These are phyloP conservation scores for human (Homo sapiens) DNA, from an alignment of 2,113 vertebrate genomes.

Conservation along the genomic window DNA sequence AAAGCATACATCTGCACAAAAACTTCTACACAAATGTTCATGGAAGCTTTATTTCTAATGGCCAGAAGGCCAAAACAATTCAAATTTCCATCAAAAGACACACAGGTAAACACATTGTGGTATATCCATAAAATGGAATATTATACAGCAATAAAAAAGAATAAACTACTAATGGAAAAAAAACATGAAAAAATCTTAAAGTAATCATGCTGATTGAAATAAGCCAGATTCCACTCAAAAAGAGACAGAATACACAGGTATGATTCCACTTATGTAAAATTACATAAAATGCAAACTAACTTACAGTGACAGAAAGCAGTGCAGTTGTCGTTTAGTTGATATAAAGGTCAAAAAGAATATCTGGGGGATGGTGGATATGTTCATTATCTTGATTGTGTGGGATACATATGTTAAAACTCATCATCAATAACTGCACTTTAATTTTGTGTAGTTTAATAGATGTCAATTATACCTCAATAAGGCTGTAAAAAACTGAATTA, in stretches of 20 bases:
- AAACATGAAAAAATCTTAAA: neutral
- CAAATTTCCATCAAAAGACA: neutral
- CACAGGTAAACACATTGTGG: neutral
- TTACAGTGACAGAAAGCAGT: neutral
- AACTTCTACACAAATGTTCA: neutral
- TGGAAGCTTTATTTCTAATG: neutral
- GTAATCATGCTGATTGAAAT: neutral
- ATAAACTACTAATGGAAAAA: neutral
- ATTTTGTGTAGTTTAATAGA: neutral
- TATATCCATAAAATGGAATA: neutral
- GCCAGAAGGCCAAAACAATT: neutral
- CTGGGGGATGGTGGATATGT: neutral
- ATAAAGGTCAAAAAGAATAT: neutral
- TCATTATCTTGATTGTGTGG: neutral
- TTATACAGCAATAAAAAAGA: neutral
- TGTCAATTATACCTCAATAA: neutral
- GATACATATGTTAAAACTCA: neutral
- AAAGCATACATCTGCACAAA: neutral
- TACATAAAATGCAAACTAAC: neutral
- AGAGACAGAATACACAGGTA: neutral
- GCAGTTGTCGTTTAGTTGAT: neutral
- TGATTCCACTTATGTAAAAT: conserved; percentile 3
- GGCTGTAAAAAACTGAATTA: neutral
- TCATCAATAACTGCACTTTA: neutral
- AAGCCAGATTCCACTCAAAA: neutral